A percentile compares a stretch with the other conserved stretches of the same genome.
phyloP scores from a whole-genome alignment of 2,113 vertebrate genomes.

The Peucedramus taeniatus region DNA sequence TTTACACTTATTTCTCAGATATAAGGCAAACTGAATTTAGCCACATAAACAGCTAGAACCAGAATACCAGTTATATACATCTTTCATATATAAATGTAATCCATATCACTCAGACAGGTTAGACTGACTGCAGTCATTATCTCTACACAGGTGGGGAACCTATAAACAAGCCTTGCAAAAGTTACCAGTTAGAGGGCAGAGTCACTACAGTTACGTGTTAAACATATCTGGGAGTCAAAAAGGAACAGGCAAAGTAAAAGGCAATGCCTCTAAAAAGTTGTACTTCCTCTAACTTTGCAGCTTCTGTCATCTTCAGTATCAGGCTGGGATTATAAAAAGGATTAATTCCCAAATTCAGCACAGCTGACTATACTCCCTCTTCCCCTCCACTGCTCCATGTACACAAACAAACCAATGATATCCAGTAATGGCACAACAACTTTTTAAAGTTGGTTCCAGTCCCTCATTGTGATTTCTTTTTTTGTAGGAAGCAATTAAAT shows the following conservation, averaged over 20 bases:
- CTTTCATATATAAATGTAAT: not conserved
- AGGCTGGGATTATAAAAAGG: not conserved
- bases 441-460: not conserved
- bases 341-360: not conserved
- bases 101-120: not conserved
- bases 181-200: not conserved
- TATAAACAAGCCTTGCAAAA: not conserved
- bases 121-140: not conserved
- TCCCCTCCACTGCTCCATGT: not conserved
- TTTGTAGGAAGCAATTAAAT: not conserved
- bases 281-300: not conserved
- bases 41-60: not conserved
- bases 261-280: not conserved
- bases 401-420: not conserved
- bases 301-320: not conserved
- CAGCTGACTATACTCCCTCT: not conserved
- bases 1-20: not conserved
- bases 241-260: not conserved
- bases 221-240: not conserved
- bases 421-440: not conserved
- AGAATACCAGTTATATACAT: not conserved
- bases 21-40: not conserved
- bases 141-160: not conserved
- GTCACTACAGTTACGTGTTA: not conserved
- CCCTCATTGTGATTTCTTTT: not conserved